These are phyloP conservation scores for Heteractis magnifica DNA, from an alignment of 92 coral and sea anemone species.

Conservation along the genomic window DNA sequence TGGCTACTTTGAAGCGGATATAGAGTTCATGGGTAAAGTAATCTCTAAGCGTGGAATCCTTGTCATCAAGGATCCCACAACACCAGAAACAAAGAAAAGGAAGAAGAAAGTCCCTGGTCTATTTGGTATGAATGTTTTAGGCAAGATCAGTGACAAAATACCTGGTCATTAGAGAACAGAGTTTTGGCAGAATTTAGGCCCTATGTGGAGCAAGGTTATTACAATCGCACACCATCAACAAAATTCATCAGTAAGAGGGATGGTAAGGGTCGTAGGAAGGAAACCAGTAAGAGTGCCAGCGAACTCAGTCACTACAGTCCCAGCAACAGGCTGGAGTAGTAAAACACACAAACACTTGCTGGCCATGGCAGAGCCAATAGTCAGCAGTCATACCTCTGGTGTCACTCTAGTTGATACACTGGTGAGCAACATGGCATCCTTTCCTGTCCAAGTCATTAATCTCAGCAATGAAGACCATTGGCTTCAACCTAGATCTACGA, in stretches of 20 bases:
- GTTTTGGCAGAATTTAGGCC: neutral
- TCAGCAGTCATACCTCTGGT: conserved; percentile 27
- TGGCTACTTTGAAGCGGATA: conserved; percentile 54
- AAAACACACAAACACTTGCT: neutral
- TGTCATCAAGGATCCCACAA: conserved; percentile 44
- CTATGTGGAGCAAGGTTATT: conserved; percentile 21
- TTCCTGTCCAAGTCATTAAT: conserved; percentile 59
- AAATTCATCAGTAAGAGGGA: conserved; percentile 40
- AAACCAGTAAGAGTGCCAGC: conserved; percentile 43
- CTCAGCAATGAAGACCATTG: conserved; percentile 47
- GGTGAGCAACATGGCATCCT: conserved; percentile 22
- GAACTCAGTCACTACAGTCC: conserved; percentile 42
- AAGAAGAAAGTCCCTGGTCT: conserved; percentile 49
- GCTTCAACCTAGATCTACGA: conserved; percentile 56
- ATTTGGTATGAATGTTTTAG: conserved; percentile 58
- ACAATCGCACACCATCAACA: conserved; percentile 1
- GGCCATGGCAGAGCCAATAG: conserved; percentile 39
- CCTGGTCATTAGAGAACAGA: neutral
- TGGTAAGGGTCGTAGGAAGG: conserved; percentile 44
- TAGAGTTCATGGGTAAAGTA: conserved; percentile 41
- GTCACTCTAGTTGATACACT: conserved; percentile 46
- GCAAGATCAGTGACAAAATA: conserved; percentile 21
- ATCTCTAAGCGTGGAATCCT: conserved; percentile 45
- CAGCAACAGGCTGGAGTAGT: conserved; percentile 47
- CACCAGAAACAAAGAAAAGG: conserved; percentile 34